Evolutionary conservation across 2,113 vertebrate species (phyloP).

Genomic region (Mus spicilegus): DNA sequence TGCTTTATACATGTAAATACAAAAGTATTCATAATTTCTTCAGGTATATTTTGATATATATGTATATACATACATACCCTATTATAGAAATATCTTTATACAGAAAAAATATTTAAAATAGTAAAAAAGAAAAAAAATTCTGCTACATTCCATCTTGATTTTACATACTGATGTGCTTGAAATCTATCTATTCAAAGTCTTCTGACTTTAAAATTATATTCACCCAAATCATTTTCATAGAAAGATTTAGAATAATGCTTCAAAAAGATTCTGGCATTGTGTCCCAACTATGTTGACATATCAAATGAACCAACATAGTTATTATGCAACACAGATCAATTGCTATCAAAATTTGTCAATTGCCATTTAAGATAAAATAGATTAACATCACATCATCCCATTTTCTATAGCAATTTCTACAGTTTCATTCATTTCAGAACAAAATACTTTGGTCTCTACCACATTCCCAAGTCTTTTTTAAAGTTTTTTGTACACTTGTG

Average conservation of each 20-base stretch:
- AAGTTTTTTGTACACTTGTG: neutral
- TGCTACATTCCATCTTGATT: no score
- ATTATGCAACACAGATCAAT: neutral
- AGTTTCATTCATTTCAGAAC: neutral
- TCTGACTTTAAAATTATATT: neutral
- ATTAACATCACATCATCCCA: neutral
- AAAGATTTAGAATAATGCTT: neutral
- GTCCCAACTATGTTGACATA: neutral
- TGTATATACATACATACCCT: no score
- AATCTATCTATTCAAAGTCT: no score
- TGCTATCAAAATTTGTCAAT: neutral
- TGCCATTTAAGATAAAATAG: neutral
- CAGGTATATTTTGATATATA: neutral
- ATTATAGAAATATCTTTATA: neutral
- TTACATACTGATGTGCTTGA: no score
- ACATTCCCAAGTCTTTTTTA: neutral
- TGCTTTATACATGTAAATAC: neutral
- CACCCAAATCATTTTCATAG: neutral
- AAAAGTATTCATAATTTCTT: neutral
- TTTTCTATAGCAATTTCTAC: neutral
- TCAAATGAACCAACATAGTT: neutral
- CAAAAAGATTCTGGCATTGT: neutral
- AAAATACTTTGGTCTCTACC: neutral
- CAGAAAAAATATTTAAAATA: no score
- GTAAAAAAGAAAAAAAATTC: no score